Evolutionary conservation across 2,888 invertebrate species (phyloP), one percentile per base, ranked within the genome.

Genomic region (Protonemura montana): DNA sequence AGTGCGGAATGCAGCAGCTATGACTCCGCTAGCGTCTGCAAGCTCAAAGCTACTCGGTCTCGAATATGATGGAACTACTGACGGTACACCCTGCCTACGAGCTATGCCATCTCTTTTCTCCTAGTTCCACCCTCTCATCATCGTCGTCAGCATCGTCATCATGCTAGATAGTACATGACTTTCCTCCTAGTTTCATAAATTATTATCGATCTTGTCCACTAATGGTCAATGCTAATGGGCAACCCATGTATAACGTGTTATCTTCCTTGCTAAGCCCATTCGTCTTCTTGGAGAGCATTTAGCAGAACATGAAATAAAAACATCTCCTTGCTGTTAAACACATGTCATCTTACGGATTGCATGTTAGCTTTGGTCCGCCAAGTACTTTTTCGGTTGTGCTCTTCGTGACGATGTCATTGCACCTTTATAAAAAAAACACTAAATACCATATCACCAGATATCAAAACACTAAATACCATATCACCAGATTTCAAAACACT

Each of bases 281-380:
- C 82, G 35, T 41, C 82, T 83, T 83, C 41, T 82, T 83, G 5
- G 42, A 35, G 35, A 41, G 82, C 82, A 83, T 83, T 83, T 81
- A 59, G 59, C 59, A 21, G 21, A 59, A 59, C 59, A 59, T 59
- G 7, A 21, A 59, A 59, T 81, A 5, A 29, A 81, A 81, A 30
- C 81, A 81, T 29, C 81, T 27, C 29, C 5, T 10, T 21, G 81
- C n/a, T 82, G 82, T 35, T 82, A 27, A 21, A 82, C 82, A 82
- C 27, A 25, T 81, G 81, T 81, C 21, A 81, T 82, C 82, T 7
- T 30, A 29, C 82, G n/a, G 76, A 3, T 35, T 35, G 35, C 35
- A 35, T 35, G 35, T 35, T 35, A 3, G 35, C 35, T 35, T 35
- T 35, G 35, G 35, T 6, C 3, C 3, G 35, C 35, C 3, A 35